Percentiles rank a stretch among this genome's conserved stretches.
These are phyloP conservation scores for Tragelaphus scriptus DNA, from an alignment of 2,113 vertebrate genomes.

Conservation along the genomic window DNA sequence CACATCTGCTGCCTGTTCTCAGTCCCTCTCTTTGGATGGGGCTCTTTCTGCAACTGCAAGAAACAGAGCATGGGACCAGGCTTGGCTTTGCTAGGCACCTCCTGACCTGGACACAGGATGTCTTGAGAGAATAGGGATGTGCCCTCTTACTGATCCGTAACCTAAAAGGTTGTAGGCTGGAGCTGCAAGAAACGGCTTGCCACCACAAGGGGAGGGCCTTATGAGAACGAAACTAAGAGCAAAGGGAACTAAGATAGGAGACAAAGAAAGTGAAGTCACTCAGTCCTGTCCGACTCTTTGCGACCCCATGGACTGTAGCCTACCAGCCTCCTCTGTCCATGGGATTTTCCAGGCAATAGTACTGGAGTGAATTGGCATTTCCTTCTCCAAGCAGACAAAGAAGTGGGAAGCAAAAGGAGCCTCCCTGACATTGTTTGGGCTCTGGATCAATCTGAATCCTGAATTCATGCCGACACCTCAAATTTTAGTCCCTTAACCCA, in stretches of 20 bases:
- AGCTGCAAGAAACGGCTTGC: not conserved
- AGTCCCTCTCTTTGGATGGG: not conserved
- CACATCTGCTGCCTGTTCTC: not conserved
- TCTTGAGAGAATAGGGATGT: not conserved
- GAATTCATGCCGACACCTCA: not conserved
- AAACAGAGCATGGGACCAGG: not conserved
- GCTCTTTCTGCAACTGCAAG: not conserved
- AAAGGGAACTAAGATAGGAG: not conserved
- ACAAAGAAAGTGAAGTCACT: not conserved
- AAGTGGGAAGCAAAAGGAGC: not conserved
- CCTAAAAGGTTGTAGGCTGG: not conserved
- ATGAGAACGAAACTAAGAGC: not conserved
- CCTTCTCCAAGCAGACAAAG: not conserved
- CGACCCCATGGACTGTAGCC: too few species aligned
- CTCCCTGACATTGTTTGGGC: not conserved
- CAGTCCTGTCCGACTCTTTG: too few species aligned
- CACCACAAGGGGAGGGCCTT: not conserved
- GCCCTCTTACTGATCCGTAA: not conserved
- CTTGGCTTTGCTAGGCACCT: not conserved
- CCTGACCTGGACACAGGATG: not conserved
- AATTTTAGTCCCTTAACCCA: not conserved
- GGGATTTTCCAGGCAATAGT: too few species aligned
- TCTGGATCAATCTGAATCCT: not conserved
- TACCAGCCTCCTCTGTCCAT: too few species aligned
- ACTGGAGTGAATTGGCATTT: too few species aligned